phyloP scores from a whole-genome alignment of 2,888 invertebrate genomes.

The Nephrotoma appendiculata region DNA sequence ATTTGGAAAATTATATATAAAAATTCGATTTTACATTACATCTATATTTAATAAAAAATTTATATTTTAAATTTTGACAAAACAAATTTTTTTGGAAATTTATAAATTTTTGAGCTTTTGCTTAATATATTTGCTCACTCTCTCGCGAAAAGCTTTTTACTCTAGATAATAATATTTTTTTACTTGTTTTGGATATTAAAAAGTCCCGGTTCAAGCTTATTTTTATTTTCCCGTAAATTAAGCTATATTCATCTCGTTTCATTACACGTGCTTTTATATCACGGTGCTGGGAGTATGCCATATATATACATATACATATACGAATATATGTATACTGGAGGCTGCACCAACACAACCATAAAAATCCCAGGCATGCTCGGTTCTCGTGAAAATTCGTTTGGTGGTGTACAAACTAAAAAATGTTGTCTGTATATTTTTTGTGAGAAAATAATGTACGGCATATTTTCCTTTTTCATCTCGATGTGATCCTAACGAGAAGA shows the following conservation, averaged over 20 bases:
- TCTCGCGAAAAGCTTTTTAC: neutral
- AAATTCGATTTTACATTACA: too few species aligned
- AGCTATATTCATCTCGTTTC: neutral
- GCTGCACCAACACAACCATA: neutral
- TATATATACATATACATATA: neutral
- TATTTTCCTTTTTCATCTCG: neutral
- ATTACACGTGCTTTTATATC: neutral
- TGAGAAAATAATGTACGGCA: neutral
- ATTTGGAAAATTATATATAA: neutral
- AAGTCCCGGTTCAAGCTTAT: constrained; percentile 4
- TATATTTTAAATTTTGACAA: neutral
- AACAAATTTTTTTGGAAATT: neutral
- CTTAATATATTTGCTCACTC: neutral
- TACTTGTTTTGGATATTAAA: neutral
- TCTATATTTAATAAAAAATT: neutral
- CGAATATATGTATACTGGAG: neutral
- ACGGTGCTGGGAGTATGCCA: neutral
- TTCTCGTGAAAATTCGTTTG: neutral
- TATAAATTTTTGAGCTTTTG: neutral
- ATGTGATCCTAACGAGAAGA: neutral
- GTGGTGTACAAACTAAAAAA: neutral
- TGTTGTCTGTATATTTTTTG: neutral
- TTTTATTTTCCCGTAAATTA: neutral
- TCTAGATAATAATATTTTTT: neutral
- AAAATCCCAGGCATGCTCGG: constrained; percentile 2